Percentiles rank a stretch among this genome's conserved stretches.
These are phyloP conservation scores for Drosophila algonquin DNA, from an alignment of 2,888 invertebrate genomes.

Conservation along the genomic window DNA sequence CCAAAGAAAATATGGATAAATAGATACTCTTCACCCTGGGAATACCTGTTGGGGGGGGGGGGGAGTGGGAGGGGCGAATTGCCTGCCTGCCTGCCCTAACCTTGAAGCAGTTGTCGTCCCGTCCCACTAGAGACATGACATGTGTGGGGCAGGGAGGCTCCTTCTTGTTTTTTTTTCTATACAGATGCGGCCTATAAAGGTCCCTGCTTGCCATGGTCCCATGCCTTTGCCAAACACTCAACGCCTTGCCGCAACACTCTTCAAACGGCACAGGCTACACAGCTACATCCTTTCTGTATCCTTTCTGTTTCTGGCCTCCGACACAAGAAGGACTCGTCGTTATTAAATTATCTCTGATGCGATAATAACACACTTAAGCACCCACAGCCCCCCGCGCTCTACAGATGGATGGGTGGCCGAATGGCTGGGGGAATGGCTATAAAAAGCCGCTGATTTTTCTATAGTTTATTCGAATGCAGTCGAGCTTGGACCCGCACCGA, in stretches of 20 bases:
- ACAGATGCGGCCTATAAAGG: slow-evolving; percentile 26
- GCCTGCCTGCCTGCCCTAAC: slow-evolving; percentile 37
- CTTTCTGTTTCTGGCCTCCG: slow-evolving; percentile 46
- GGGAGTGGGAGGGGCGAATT: not conserved
- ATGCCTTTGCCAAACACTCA: slow-evolving; percentile 39
- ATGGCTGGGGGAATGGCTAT: slow-evolving; percentile 48
- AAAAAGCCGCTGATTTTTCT: slow-evolving; percentile 78
- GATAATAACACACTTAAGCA: slow-evolving; percentile 81
- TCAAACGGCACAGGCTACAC: slow-evolving; percentile 48
- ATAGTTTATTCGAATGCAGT: slow-evolving; percentile 79
- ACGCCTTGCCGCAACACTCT: slow-evolving; percentile 66
- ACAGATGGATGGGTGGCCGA: slow-evolving; percentile 14
- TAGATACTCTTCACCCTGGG: not conserved
- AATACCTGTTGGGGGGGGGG: slow-evolving; percentile 10
- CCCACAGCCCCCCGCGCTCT: slow-evolving; percentile 25
- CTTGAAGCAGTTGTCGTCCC: slow-evolving; percentile 48
- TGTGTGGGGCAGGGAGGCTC: not conserved
- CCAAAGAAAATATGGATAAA: slow-evolving; percentile 11
- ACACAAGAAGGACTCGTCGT: slow-evolving; percentile 56
- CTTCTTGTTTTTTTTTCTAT: not conserved
- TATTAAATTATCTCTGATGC: slow-evolving; percentile 82
- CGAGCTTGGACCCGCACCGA: slow-evolving; percentile 61
- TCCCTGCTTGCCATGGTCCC: slow-evolving; percentile 6
- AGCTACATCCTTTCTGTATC: slow-evolving; percentile 39
- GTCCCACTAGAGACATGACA: slow-evolving; percentile 24